Base-by-base conservation (phyloP, 2,113 vertebrate species). In the Ivindomyrus marchei region DNA sequence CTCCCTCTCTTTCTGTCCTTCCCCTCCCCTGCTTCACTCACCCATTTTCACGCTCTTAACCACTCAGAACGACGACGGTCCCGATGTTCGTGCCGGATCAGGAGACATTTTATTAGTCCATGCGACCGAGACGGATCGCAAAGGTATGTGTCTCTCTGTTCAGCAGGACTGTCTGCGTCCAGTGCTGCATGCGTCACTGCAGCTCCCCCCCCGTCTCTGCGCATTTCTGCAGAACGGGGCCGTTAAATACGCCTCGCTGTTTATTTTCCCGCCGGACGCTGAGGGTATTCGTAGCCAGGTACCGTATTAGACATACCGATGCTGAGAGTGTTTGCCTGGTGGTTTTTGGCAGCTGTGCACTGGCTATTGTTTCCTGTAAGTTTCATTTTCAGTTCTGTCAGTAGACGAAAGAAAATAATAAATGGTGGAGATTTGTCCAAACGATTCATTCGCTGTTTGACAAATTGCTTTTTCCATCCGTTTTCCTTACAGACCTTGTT, bases 91-190 rank as follows among this genome's bases (percentile, higher is more conserved):
- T 1, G 98, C 98, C 0, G 98, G 98, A 58, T 99, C 98, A 0
- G 98, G 97, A 42, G 98, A 99, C 85, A 99, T 99, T 90, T 94
- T 99, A 5, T 89, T 99, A 92, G 98, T 99, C 91, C 98, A 99
- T 0, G 98, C 98, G 10, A 99, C 98, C 0, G 98, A 99, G 94
- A 99, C 98, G 0, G 98, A 99, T 93, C 97, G 97, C 92, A 99
- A 98, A 98, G 98, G 98, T 99, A 95, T 90, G 45, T 47, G 24
- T 39, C 3, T 39, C 3, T 10, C 88, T 11, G 15, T n/a, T 80
- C 46, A 27, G n/a, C 13, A 21, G 52, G 17, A 4, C 8, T 66
- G 31, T 39, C 17, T 70, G 52, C 87, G 47, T 89, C 62, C 88
- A 42, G 21, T n/a, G 56, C 56, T 80, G 80, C 87, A 27, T 47